Evolutionary conservation across 1,140 invertebrate genomes (phyloP).

Genomic region (Diuraphis noxia): DNA sequence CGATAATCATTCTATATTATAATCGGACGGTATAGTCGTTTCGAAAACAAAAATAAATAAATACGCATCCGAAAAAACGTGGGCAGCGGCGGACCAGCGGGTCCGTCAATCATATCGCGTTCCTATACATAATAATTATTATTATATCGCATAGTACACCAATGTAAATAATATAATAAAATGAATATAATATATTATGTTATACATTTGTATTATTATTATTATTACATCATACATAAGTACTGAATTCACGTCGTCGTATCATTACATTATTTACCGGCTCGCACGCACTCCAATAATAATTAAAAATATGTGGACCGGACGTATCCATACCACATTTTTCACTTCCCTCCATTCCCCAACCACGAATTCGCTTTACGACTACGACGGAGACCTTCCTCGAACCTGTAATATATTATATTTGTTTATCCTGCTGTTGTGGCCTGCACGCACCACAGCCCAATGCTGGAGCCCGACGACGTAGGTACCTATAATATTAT

Average conservation of each 20-base stretch:
- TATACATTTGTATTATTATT: neutral
- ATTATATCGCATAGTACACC: neutral
- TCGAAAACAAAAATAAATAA: neutral
- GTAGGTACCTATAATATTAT: neutral
- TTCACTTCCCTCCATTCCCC: neutral
- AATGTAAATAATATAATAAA: neutral
- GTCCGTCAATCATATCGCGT: constrained; percentile 4
- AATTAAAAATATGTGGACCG: neutral
- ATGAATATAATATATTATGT: neutral
- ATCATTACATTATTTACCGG: neutral
- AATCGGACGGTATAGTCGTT: neutral
- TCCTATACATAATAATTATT: neutral
- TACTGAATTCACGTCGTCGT: neutral
- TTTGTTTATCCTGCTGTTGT: neutral
- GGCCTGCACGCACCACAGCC: neutral
- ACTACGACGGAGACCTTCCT: too few relatives aligned
- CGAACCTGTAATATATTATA: neutral
- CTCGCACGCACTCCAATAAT: neutral
- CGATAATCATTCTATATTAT: neutral
- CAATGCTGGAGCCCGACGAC: neutral
- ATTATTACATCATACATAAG: neutral
- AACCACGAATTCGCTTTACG: neutral
- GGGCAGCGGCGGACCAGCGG: neutral
- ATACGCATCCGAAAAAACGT: neutral
- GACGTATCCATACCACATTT: neutral